Percentiles rank a stretch among this genome's conserved stretches.
Evolutionary conservation across 2,888 invertebrate genomes (phyloP).

Genomic region (Seira sanloemensis): DNA sequence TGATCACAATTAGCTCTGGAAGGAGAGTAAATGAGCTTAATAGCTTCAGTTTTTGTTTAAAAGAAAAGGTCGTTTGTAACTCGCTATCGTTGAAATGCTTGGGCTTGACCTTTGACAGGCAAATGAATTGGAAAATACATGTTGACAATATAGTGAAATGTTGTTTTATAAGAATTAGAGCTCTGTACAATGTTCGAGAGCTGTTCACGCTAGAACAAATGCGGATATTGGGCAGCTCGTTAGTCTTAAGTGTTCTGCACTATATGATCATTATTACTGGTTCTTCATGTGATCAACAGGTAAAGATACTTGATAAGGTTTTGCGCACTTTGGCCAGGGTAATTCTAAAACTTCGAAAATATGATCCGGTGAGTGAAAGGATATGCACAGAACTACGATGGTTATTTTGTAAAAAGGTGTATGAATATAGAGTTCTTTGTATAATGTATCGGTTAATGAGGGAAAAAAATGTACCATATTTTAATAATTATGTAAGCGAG

Average conservation of each 20-base stretch:
- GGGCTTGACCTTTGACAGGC: background rate
- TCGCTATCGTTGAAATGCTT: background rate
- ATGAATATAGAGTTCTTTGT: background rate
- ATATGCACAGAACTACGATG: background rate
- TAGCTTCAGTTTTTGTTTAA: background rate
- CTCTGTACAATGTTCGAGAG: background rate
- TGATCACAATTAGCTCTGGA: background rate
- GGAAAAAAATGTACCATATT: background rate
- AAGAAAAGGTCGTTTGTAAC: background rate
- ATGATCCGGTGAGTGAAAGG: background rate
- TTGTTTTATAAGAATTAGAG: background rate
- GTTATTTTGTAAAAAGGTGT: background rate
- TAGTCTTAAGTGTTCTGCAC: background rate
- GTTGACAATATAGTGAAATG: background rate
- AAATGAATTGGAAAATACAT: background rate
- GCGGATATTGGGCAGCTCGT: background rate
- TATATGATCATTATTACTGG: background rate
- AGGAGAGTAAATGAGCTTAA: background rate
- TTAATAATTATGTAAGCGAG: background rate
- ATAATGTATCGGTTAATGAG: background rate
- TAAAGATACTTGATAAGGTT: background rate
- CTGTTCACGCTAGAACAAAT: background rate
- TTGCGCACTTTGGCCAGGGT: background rate
- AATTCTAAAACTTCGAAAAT: background rate
- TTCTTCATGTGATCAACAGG: background rate